A percentile compares a stretch with the other conserved stretches of the same genome.
Conservation (phyloP, 2,113 vertebrate genomes). For the Megaptera novaeangliae region DNA sequence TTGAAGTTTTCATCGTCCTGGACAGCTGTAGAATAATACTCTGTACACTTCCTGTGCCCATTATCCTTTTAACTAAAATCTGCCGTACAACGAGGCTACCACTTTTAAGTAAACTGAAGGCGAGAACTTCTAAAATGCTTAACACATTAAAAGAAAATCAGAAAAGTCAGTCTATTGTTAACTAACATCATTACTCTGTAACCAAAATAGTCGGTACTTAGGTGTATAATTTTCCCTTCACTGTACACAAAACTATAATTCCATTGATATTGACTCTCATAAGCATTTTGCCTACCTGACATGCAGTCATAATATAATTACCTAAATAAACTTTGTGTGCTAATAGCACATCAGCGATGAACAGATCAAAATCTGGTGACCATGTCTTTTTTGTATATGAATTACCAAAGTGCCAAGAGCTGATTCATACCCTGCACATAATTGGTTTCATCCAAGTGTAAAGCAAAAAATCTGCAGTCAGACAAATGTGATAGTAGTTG, state of each 20-base stretch:
- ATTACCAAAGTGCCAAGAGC: background rate
- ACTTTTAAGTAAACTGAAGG: background rate
- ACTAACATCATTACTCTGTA: background rate
- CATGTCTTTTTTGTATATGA: background rate
- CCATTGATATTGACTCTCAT: background rate
- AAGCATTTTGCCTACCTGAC: background rate
- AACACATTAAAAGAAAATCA: background rate
- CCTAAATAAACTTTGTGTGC: background rate
- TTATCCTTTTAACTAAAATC: background rate
- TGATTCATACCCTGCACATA: constrained; percentile 36
- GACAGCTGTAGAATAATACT: accelerated
- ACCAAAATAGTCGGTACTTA: background rate
- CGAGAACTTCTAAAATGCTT: background rate
- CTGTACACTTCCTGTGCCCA: background rate
- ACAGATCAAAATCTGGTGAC: background rate
- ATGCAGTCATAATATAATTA: background rate
- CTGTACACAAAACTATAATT: background rate
- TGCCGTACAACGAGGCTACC: background rate
- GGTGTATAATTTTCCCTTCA: background rate
- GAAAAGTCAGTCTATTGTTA: background rate
- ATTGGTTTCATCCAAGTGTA: constrained; percentile 45
- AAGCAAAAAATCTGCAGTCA: constrained; percentile 19
- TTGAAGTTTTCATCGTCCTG: background rate
- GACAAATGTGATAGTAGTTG: constrained; percentile 48
- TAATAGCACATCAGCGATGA: background rate